Base-by-base conservation (phyloP, 2,888 invertebrate genomes). In the Hemistola chrysoprasaria region DNA sequence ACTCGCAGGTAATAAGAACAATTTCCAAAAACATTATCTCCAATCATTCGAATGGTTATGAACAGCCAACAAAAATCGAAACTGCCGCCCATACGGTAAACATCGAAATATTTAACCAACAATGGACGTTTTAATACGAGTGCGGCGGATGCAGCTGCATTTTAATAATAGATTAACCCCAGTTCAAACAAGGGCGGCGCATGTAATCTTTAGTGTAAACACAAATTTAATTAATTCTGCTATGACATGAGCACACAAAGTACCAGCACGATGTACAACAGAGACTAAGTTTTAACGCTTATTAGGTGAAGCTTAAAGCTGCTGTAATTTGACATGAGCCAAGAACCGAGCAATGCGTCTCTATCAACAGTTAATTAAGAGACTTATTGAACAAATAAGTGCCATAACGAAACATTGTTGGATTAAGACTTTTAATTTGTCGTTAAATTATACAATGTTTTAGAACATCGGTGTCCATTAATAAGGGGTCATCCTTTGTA, bases 81-180 rank as follows among this genome's bases (percentile, higher is more conserved):
- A 55, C 22, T 2, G 25, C 11, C 35, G 6, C 24, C 41, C 30
- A 23, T 44, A 40, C 35, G 34, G 47, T 48, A 55, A 50, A 60
- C 37, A 58, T 37, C 31, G 34, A 53, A 54, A 57, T 53, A 53
- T 57, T 58, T 46, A 56, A 55, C 49, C 53, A 51, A 62, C 52
- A 55, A 52, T 53, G 52, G 22, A 49, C 45, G 49, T 48, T 51
- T 62, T 60, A 61, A 59, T 58, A 55, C 50, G 47, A 54, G 47
- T 47, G 56, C 41, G 56, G 60, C 57, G 59, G 49, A 62, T 77
- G 68, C 72, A 73, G 66, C 65, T 78, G 71, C 68, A 73, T 72
- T 74, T 78, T 75, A 78, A 78, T 80, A 78, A 80, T 78, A 73
- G 66, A 79, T 81, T 76, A 78, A 75, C 73, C 72, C 53, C 55